phyloP scores from a whole-genome alignment of 2,797 vertebrate genomes.

The Sebastes minor region DNA sequence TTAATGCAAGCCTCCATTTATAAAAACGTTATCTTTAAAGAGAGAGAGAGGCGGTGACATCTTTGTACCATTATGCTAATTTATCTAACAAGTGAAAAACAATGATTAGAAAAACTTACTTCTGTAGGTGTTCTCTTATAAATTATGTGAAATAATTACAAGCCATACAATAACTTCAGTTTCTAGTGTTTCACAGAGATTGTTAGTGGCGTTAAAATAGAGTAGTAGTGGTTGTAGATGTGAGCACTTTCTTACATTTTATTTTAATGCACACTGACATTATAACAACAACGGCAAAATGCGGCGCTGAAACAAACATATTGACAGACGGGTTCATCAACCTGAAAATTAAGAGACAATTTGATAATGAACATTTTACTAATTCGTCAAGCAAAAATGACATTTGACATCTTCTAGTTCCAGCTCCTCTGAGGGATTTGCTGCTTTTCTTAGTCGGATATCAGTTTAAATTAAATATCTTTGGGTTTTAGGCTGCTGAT shows the following conservation, averaged over 20 bases:
- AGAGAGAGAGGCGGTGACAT: conserved; percentile 7
- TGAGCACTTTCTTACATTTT: not conserved
- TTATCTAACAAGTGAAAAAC: not conserved
- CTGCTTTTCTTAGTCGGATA: not conserved
- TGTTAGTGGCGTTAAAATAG: not conserved
- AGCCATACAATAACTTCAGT: not conserved
- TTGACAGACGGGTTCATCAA: not conserved
- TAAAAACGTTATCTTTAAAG: conserved; percentile 21
- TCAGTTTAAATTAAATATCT: conserved; percentile 2
- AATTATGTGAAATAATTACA: not conserved
- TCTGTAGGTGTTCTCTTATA: not conserved
- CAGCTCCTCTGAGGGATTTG: not conserved
- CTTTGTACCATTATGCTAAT: conserved; percentile 24
- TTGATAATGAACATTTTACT: not conserved
- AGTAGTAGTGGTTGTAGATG: not conserved
- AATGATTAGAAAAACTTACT: not conserved
- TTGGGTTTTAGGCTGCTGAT: conserved; percentile 16
- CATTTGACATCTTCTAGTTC: not conserved
- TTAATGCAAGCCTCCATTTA: conserved; percentile 13
- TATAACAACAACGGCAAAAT: not conserved
- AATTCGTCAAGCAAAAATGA: not conserved
- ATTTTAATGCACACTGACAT: not conserved
- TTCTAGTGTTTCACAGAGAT: conserved; percentile 1
- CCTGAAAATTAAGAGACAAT: not conserved
- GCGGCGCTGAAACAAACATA: not conserved